Evolutionary conservation across 2,797 vertebrate species (phyloP).

Genomic region (Gallinago stenura): DNA sequence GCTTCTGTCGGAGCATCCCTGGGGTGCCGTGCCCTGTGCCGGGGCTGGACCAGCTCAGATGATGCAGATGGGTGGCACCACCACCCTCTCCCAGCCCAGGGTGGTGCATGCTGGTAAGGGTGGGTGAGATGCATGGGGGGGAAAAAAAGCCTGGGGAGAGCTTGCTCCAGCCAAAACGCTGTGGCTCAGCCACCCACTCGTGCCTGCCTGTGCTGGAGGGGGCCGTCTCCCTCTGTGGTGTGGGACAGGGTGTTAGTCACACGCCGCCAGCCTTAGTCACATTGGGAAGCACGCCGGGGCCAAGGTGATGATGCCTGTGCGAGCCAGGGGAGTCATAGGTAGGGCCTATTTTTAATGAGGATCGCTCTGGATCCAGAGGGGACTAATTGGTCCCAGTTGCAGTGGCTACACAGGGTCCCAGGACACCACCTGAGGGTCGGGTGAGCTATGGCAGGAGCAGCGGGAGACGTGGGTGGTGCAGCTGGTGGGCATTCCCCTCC

Average conservation of each 20-base stretch:
- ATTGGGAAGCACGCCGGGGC: rapidly evolving
- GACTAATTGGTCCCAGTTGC: rapidly evolving
- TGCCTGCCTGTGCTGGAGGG: background rate
- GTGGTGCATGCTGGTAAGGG: rapidly evolving
- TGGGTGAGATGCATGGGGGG: rapidly evolving
- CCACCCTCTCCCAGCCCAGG: background rate
- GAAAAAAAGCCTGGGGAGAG: background rate
- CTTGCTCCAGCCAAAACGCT: background rate
- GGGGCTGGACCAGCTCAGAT: background rate
- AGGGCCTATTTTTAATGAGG: background rate
- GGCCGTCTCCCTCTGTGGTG: rapidly evolving
- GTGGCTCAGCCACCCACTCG: rapidly evolving
- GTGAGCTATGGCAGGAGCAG: background rate
- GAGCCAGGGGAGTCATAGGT: background rate
- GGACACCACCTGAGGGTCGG: rapidly evolving
- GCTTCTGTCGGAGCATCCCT: background rate
- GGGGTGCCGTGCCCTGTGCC: background rate
- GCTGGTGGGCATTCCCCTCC: background rate
- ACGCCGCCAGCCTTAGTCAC: background rate
- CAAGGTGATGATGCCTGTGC: rapidly evolving
- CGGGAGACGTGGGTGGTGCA: background rate
- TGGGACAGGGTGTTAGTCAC: background rate
- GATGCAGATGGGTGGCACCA: background rate
- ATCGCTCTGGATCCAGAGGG: background rate
- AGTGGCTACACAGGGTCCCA: background rate